Base-by-base conservation (phyloP, 2,797 vertebrate species). In the Lithobates pipiens region DNA sequence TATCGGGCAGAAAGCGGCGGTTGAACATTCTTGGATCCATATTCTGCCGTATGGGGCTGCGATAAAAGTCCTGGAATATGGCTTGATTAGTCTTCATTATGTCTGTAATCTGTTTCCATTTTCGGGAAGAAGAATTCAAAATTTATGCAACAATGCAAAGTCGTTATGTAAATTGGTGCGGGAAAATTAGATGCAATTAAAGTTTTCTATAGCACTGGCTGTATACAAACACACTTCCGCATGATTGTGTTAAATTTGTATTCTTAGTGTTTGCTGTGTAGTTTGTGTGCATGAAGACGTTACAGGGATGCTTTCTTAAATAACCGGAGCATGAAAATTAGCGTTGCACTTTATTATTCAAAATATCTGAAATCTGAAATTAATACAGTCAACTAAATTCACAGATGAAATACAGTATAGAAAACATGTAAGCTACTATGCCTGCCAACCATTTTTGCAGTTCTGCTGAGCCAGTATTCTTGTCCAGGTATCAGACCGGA, bases 21-120 rank as follows among this genome's bases (percentile, higher is more conserved):
- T 69, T 25, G 74, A 68, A 39, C 80, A 69, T 79, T 75, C 76
- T 83, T 87, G 76, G 85, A 87, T 83, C 71, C 71, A 83, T 83
- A 87, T 83, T 75, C 70, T 68, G 67, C 77, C 34, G 71, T 68
- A 83, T 83, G 57, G 63, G 76, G 36, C 42, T 68, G 29, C 18
- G 36, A 18, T 72, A 75, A 75, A 23, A 80, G 23, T 42, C 29
- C 18, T 57, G 46, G 25, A 76, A 78, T 54, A 54, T 78, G 46
- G 29, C 61, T 46, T 42, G 11, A 78, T 83, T 32, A 79, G 29
- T 67, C 16, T 61, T 54, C n/a, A 44, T 44, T 61, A 10, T 82
- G 73, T 78, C 74, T 67, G 44, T 79, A 57, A 75, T 75, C 54
- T 63, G 69, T 75, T 78, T 57, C 23, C 27, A 79, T 73, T 78